phyloP scores from a whole-genome alignment of 2,797 vertebrate species.

The Gobionotothen gibberifrons region DNA sequence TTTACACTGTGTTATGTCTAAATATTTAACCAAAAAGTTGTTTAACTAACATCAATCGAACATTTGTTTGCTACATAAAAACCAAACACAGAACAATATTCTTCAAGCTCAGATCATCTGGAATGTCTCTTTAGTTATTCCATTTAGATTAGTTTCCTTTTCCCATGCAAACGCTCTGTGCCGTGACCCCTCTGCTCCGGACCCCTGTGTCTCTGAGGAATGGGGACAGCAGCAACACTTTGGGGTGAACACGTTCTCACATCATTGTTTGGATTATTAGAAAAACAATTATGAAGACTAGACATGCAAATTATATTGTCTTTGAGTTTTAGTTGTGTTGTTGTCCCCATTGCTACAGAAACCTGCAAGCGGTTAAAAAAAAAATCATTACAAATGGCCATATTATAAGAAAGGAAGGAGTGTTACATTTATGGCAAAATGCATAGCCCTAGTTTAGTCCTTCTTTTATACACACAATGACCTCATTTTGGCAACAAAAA shows the following conservation, averaged over 20 bases:
- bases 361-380: not conserved
- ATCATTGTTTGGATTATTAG: conserved; percentile 10
- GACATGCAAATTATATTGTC: not conserved
- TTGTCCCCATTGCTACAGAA: not conserved
- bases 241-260: conserved; percentile 33
- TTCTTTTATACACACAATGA: not conserved
- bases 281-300: conserved; percentile 10
- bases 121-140: not conserved
- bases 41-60: not conserved
- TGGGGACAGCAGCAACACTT: conserved; percentile 51
- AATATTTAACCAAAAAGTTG: not conserved
- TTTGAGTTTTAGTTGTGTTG: not conserved
- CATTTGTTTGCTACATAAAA: not conserved
- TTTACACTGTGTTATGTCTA: not conserved
- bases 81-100: not conserved
- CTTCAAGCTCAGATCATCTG: not conserved
- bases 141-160: not conserved
- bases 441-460: too few species aligned
- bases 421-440: not conserved
- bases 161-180: conserved; percentile 29
- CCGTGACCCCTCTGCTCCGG: conserved; percentile 19
- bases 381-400: not conserved
- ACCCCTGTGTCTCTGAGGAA: conserved; percentile 51
- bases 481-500: not conserved
- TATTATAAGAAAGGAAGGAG: not conserved